A percentile compares a stretch with the other conserved stretches of the same genome.
Evolutionary conservation across 2,113 vertebrate species (phyloP).

Genomic region (Anthoscopus minutus): DNA sequence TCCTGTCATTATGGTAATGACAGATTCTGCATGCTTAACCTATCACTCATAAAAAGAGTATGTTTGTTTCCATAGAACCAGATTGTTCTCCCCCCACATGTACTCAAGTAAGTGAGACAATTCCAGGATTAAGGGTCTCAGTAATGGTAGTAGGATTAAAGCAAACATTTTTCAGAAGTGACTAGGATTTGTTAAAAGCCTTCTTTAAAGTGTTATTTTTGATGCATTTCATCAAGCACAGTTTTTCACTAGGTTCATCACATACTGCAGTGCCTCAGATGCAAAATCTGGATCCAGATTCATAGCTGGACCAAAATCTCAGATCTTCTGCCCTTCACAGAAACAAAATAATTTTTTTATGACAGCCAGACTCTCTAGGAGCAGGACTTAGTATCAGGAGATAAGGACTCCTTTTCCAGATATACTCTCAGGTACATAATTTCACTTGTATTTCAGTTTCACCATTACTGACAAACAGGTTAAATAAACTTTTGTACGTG

Average conservation of each 20-base stretch:
- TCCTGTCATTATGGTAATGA: slow-evolving; percentile 4
- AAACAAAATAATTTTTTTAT: background rate
- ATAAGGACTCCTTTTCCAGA: background rate
- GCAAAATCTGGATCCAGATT: background rate
- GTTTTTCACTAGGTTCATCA: background rate
- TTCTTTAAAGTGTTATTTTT: background rate
- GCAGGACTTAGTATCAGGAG: background rate
- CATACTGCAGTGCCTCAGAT: background rate
- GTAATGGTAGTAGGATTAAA: slow-evolving; percentile 32
- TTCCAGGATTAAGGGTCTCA: slow-evolving; percentile 37
- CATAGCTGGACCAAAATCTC: background rate
- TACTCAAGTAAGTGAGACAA: background rate
- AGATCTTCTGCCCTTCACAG: background rate
- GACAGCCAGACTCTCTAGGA: background rate
- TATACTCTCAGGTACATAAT: background rate
- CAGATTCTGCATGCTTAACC: slow-evolving; percentile 14
- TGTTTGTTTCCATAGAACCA: slow-evolving; percentile 9
- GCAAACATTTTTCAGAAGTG: background rate
- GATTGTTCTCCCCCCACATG: background rate
- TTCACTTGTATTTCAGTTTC: background rate
- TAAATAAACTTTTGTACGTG: background rate
- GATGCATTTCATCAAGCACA: background rate
- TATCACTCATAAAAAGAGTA: background rate
- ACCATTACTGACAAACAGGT: background rate
- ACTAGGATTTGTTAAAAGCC: slow-evolving; percentile 31